Evolutionary conservation across 2,113 vertebrate species (phyloP).

Genomic region (Atractosteus spatula): DNA sequence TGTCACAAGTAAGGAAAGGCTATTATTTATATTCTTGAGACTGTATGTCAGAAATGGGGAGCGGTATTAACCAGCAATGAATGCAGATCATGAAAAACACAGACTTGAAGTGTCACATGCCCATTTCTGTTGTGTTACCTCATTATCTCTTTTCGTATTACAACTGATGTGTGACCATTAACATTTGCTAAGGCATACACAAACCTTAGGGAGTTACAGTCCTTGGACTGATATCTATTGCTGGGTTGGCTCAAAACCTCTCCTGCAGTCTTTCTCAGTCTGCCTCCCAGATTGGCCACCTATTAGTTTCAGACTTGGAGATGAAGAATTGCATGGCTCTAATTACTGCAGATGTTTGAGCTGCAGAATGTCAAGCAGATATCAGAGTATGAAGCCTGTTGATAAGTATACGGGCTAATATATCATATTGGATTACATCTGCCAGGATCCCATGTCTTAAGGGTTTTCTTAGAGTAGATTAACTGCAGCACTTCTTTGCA

Average conservation of each 20-base stretch:
- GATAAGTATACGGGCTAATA: slow-evolving; percentile 15
- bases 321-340: slow-evolving; percentile 8
- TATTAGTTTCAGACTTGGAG: slow-evolving; percentile 1
- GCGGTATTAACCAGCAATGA: too few species aligned
- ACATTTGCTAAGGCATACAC: too few species aligned
- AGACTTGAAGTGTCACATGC: too few species aligned
- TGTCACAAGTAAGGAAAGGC: too few species aligned
- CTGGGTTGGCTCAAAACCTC: neutral
- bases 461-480: neutral
- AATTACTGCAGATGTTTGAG: neutral
- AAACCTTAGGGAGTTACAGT: neutral
- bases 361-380: slow-evolving; percentile 20
- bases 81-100: too few species aligned
- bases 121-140: too few species aligned
- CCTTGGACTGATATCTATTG: slow-evolving; percentile 9
- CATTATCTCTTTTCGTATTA: too few species aligned
- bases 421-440: slow-evolving; percentile 31
- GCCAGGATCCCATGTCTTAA: slow-evolving; percentile 21
- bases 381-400: slow-evolving; percentile 18
- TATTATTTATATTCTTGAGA: too few species aligned
- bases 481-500: neutral
- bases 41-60: too few species aligned
- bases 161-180: too few species aligned
- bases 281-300: slow-evolving; percentile 32
- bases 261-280: neutral